phyloP scores from a whole-genome alignment of 2,113 vertebrate species.

The Blennius ocellaris region DNA sequence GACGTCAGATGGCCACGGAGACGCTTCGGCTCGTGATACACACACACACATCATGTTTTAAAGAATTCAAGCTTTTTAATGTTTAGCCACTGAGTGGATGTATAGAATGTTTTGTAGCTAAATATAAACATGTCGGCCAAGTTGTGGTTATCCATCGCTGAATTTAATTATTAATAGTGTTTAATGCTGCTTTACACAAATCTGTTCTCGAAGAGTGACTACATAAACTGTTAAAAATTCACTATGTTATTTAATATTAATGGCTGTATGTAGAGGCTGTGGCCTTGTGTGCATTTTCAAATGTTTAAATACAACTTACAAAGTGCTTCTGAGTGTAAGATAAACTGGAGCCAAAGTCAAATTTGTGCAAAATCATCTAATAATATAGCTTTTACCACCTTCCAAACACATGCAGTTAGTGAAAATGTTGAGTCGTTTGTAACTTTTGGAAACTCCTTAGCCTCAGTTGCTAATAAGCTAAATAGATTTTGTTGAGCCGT shows the following conservation, averaged over 20 bases:
- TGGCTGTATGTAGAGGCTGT: not conserved
- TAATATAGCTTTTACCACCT: no score
- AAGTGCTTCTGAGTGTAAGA: not conserved
- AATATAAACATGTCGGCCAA: no score
- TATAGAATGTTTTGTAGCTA: not conserved
- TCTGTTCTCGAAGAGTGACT: not conserved
- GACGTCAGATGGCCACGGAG: constrained; percentile 71
- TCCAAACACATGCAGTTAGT: no score
- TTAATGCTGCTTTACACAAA: not conserved
- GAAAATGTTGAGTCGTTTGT: no score
- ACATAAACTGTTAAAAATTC: not conserved
- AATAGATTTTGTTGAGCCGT: no score
- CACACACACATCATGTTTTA: no score
- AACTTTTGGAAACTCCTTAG: no score
- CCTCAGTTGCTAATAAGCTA: no score
- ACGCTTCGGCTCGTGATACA: constrained; percentile 62
- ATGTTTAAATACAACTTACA: not conserved
- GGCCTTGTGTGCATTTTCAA: not conserved
- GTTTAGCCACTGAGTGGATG: constrained; percentile 1
- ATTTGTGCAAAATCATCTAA: not conserved
- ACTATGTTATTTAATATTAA: not conserved
- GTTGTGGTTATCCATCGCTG: not conserved
- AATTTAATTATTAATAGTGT: not conserved
- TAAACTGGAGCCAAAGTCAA: no score
- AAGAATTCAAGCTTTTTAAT: not conserved